phyloP scores from a whole-genome alignment of 2,113 vertebrate genomes.

The Emydocephalus ijimae region DNA sequence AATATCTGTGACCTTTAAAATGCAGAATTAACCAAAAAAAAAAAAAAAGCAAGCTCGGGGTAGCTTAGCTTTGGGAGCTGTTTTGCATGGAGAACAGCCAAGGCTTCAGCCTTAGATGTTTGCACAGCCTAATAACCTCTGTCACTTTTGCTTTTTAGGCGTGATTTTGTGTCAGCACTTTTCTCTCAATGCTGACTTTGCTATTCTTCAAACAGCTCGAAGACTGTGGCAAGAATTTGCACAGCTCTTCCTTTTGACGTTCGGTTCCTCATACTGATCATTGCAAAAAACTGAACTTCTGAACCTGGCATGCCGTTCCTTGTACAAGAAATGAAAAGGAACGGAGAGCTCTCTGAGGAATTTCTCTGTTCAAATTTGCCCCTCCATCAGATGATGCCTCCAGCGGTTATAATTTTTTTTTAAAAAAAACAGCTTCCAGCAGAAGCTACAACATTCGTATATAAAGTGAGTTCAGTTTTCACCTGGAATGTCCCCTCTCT shows the following conservation, averaged over 20 bases:
- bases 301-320: not conserved
- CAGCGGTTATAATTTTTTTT: not conserved
- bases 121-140: not conserved
- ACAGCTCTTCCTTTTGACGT: slow-evolving; percentile 19
- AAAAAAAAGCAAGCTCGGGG: no score
- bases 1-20: not conserved
- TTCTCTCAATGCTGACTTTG: not conserved
- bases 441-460: not conserved
- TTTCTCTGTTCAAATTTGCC: not conserved
- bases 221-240: not conserved
- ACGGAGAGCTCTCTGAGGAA: not conserved
- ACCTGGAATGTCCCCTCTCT: slow-evolving; percentile 40
- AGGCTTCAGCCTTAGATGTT: not conserved
- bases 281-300: not conserved
- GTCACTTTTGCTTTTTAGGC: not conserved
- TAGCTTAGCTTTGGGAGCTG: not conserved
- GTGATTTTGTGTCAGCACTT: not conserved
- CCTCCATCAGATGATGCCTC: not conserved
- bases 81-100: not conserved
- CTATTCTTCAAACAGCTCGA: not conserved
- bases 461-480: not conserved
- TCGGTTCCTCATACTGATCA: slow-evolving; percentile 4
- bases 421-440: not conserved
- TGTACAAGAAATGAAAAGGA: not conserved
- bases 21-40: not conserved